Evolutionary conservation across 2,888 invertebrate genomes (phyloP).

Genomic region (Eupithecia subfuscata): DNA sequence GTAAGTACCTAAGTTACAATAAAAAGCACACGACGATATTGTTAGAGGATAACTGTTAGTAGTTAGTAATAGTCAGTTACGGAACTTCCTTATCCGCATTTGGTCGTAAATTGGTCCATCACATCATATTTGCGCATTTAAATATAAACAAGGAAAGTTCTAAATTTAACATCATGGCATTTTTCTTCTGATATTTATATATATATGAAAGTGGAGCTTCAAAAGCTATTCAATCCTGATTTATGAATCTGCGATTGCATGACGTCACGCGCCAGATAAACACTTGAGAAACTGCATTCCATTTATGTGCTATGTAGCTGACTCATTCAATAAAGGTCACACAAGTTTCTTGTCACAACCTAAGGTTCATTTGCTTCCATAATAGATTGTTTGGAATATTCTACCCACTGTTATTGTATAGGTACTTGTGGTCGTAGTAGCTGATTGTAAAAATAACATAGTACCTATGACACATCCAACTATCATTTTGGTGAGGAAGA

Average conservation of each 20-base stretch:
- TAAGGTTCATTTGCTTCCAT: background rate
- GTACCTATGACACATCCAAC: slow-evolving; percentile 5
- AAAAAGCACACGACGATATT: too few species aligned
- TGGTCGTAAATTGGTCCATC: too few species aligned
- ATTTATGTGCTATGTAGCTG: background rate
- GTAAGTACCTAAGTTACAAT: too few species aligned
- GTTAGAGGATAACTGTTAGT: too few species aligned
- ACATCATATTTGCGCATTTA: background rate
- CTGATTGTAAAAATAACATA: slow-evolving; percentile 1
- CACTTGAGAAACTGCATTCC: slow-evolving; percentile 7
- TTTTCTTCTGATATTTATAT: background rate
- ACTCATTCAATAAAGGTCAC: slow-evolving; percentile 7
- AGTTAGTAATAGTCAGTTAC: too few species aligned
- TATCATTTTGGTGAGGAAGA: background rate
- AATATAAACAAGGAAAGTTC: background rate
- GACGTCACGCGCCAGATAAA: background rate
- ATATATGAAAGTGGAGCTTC: background rate
- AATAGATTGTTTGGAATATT: slow-evolving; percentile 11
- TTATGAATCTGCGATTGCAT: background rate
- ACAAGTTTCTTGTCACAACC: background rate
- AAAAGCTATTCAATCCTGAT: background rate
- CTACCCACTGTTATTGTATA: background rate
- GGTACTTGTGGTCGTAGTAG: background rate
- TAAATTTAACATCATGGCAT: background rate
- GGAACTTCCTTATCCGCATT: background rate